Percentiles rank a stretch among this genome's conserved stretches.
Evolutionary conservation across 2,113 vertebrate species (phyloP).

Genomic region (Corythornis vintsioides): DNA sequence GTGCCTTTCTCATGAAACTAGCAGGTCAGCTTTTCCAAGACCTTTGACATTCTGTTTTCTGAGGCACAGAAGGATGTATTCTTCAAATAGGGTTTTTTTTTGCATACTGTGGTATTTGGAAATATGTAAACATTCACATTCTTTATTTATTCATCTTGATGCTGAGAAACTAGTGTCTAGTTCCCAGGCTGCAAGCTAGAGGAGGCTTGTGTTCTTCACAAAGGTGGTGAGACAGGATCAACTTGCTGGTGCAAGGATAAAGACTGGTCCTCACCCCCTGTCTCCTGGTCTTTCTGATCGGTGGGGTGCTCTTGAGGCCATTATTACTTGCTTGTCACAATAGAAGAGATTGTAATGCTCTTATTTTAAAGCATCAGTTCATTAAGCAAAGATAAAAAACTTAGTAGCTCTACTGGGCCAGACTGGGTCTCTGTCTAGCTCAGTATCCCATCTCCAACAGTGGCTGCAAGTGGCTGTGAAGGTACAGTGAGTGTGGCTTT

Average conservation of each 20-base stretch:
- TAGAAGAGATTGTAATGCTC: not conserved
- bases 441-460: not conserved
- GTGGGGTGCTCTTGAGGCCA: fast-evolving
- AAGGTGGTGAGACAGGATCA: not conserved
- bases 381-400: not conserved
- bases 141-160: slow-evolving; percentile 24
- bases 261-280: not conserved
- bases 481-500: not conserved
- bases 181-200: slow-evolving; percentile 49
- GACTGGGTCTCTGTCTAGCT: not conserved
- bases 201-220: not conserved
- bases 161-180: slow-evolving; percentile 29
- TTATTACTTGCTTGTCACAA: not conserved
- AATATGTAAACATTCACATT: slow-evolving; percentile 52
- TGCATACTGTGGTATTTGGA: slow-evolving; percentile 8
- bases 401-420: not conserved
- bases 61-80: slow-evolving; percentile 34
- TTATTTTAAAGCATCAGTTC: not conserved
- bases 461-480: not conserved
- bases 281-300: not conserved
- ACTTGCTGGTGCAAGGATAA: not conserved
- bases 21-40: slow-evolving; percentile 61
- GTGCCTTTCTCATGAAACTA: slow-evolving; percentile 71
- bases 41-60: slow-evolving; percentile 50
- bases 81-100: slow-evolving; percentile 37